Conservation (phyloP, 2,113 vertebrate species). For the Campylomormyrus numenius region DNA sequence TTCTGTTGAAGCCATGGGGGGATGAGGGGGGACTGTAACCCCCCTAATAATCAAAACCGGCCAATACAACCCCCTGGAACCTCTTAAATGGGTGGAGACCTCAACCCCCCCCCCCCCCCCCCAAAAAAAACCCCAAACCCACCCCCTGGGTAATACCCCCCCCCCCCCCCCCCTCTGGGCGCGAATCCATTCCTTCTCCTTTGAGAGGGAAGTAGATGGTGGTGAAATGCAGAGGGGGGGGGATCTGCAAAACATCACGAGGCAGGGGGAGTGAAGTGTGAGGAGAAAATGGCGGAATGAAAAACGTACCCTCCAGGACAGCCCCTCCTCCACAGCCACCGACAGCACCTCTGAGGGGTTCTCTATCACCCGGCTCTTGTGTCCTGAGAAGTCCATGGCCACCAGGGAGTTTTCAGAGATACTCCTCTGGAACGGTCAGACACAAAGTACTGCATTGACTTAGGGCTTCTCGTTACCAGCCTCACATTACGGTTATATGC, state of each 20-base stretch:
- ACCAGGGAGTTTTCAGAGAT: constrained; percentile 96
- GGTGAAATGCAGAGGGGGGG: not conserved
- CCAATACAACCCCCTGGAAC: not conserved
- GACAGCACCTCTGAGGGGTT: constrained; percentile 93
- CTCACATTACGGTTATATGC: not conserved
- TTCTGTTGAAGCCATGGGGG: not conserved
- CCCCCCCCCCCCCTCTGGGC: no score
- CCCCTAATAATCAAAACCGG: not conserved
- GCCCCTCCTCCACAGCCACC: constrained; percentile 89
- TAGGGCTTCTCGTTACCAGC: not conserved
- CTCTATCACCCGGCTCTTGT: constrained; percentile 87
- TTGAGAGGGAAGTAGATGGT: not conserved
- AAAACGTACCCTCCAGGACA: constrained; percentile 82
- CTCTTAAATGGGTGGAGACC: not conserved
- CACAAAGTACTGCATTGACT: not conserved
- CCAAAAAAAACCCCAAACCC: no score
- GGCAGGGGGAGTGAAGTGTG: not conserved
- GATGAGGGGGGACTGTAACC: not conserved
- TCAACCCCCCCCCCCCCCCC: not conserved
- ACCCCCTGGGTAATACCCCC: no score
- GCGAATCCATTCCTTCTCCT: no score
- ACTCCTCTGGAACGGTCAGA: constrained; percentile 72
- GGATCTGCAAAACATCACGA: not conserved
- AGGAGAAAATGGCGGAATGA: not conserved
- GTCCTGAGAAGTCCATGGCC: constrained; percentile 97